phyloP scores from a whole-genome alignment of 2,113 vertebrate genomes.

The Puffinus mauretanicus region DNA sequence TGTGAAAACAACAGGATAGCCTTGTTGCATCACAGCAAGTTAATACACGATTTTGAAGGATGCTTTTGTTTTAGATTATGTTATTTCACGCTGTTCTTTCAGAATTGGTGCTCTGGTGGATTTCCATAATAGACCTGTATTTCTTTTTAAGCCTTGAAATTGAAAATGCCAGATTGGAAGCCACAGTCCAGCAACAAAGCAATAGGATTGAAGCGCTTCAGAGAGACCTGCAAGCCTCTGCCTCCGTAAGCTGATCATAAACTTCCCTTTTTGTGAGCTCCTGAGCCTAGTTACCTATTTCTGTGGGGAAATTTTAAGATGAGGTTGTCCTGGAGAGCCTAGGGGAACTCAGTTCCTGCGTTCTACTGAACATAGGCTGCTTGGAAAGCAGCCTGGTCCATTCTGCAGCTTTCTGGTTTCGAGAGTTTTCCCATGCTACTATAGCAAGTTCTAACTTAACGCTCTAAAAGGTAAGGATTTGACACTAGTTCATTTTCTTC shows the following conservation, averaged over 20 bases:
- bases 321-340: neutral
- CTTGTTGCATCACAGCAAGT: neutral
- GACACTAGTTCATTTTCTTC: neutral
- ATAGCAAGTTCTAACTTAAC: neutral
- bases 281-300: neutral
- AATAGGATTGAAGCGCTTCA: slow-evolving; percentile 82
- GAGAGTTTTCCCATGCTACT: neutral
- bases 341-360: neutral
- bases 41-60: neutral
- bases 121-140: neutral
- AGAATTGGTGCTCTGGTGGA: neutral
- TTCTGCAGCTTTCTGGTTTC: neutral
- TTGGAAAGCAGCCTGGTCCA: neutral
- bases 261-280: neutral
- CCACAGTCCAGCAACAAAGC: slow-evolving; percentile 80
- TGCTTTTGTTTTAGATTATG: neutral
- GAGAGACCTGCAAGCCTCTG: slow-evolving; percentile 75
- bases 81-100: neutral
- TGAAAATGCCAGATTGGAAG: slow-evolving; percentile 85
- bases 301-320: neutral
- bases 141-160: slow-evolving; percentile 84
- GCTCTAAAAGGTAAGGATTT: neutral
- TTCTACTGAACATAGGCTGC: neutral
- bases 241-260: slow-evolving; percentile 73
- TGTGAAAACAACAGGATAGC: neutral